phyloP scores from a whole-genome alignment of 64 coral and sea anemone species.

The Actinia equina region DNA sequence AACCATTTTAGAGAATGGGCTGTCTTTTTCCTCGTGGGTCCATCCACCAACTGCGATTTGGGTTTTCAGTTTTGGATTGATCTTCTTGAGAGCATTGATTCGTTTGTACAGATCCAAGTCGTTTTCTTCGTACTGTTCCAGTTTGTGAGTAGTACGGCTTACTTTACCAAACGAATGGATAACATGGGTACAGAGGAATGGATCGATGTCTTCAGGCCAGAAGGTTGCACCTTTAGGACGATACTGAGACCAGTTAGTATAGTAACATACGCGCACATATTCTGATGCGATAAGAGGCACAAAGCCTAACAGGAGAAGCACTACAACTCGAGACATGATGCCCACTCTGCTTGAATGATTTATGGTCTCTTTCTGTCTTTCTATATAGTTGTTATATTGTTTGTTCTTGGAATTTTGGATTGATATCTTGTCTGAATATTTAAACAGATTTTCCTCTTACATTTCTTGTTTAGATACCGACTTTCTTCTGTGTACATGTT shows the following conservation, averaged over 20 bases:
- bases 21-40: slow-evolving; percentile 66
- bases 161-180: slow-evolving; percentile 52
- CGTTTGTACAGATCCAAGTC: slow-evolving; percentile 49
- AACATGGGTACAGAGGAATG: slow-evolving; percentile 51
- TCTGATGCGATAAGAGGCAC: slow-evolving; percentile 27
- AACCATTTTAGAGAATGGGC: no score
- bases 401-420: neutral
- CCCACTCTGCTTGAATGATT: neutral
- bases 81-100: slow-evolving; percentile 57
- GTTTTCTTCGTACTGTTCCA: slow-evolving; percentile 58
- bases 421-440: neutral
- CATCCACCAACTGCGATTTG: slow-evolving; percentile 66
- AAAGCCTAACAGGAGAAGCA: slow-evolving; percentile 6
- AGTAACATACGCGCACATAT: slow-evolving; percentile 64
- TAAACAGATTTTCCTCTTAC: neutral
- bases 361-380: neutral
- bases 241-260: slow-evolving; percentile 15
- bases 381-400: neutral
- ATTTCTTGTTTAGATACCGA: neutral
- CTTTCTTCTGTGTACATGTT: neutral
- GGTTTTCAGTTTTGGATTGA: slow-evolving; percentile 60
- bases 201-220: slow-evolving; percentile 69
- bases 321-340: slow-evolving; percentile 14
- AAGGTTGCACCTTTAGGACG: slow-evolving; percentile 46
- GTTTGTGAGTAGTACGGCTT: slow-evolving; percentile 32